A percentile compares a stretch with the other conserved stretches of the same genome.
Conservation (phyloP, 2,888 invertebrate species). For the Herminia tarsipennalis region DNA sequence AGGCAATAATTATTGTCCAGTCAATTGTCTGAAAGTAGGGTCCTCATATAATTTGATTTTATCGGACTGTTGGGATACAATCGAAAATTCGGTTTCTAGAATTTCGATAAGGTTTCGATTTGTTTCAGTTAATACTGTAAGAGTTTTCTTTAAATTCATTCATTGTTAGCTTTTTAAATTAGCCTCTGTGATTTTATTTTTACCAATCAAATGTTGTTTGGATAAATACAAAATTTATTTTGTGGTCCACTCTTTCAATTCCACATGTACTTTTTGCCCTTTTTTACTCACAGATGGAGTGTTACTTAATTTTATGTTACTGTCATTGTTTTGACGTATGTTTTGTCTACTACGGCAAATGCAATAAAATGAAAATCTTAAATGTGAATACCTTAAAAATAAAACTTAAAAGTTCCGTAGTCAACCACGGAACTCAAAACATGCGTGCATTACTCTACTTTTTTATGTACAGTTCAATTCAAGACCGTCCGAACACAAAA, state of each 20-base stretch:
- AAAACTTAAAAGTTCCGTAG: no score
- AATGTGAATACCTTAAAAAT: no score
- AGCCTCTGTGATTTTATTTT: no score
- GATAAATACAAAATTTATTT: no score
- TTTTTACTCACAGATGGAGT: no score
- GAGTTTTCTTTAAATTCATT: not conserved
- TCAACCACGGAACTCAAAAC: not conserved
- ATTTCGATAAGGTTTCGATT: not conserved
- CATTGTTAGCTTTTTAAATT: not conserved
- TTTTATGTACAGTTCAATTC: conserved; percentile 3
- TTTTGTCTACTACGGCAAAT: no score
- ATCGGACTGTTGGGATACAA: not conserved
- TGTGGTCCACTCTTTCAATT: no score
- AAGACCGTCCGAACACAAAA: conserved; percentile 1
- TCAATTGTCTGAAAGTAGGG: conserved; percentile 17
- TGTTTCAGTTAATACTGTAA: not conserved
- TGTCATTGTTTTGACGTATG: no score
- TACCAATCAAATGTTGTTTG: no score
- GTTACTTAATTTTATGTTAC: no score
- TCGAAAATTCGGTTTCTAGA: not conserved
- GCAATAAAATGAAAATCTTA: no score
- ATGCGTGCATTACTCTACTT: not conserved
- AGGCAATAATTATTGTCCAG: conserved; percentile 24
- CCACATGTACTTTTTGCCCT: no score
- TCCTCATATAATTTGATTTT: conserved; percentile 14